Conservation (phyloP, 2,888 invertebrate genomes). For the Drosophila vallismaia region DNA sequence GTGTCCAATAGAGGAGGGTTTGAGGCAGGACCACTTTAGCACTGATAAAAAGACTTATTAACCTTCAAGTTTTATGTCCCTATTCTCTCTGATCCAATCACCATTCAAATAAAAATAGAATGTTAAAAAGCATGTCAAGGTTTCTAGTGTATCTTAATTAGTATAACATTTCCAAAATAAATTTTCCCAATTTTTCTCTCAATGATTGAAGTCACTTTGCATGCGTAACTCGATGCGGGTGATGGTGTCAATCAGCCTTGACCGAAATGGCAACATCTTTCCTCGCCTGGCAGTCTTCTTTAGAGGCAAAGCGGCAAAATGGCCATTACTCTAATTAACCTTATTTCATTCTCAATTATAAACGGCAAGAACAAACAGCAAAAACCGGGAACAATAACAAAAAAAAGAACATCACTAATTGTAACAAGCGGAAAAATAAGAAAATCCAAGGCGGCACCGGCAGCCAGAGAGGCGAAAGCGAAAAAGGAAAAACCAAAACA, state of each 20-base stretch:
- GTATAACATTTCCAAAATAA: not conserved
- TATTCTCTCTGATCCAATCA: too few species aligned
- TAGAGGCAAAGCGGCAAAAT: conserved; percentile 50
- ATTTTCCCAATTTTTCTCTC: not conserved
- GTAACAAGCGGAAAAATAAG: conserved; percentile 35
- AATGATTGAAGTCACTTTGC: conserved; percentile 15
- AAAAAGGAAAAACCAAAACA: conserved; percentile 70
- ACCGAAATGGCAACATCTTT: conserved; percentile 64
- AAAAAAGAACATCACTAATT: conserved; percentile 37
- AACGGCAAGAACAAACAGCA: conserved; percentile 56
- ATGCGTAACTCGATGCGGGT: conserved; percentile 11
- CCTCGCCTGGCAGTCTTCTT: conserved; percentile 9
- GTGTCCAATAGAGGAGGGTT: conserved; percentile 9
- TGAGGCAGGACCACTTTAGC: conserved; percentile 1
- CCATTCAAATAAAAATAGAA: too few species aligned
- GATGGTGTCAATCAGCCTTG: conserved; percentile 62
- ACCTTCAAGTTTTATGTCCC: too few species aligned
- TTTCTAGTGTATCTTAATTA: not conserved
- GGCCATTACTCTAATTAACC: conserved; percentile 79
- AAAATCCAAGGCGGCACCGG: conserved; percentile 18
- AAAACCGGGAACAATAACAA: conserved; percentile 8
- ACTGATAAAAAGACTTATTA: not conserved
- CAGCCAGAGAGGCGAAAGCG: conserved; percentile 1
- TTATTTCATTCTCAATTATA: conserved; percentile 79
- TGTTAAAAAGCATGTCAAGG: too few species aligned